Evolutionary conservation across 2,888 invertebrate genomes (phyloP).

Genomic region (Harpalus rubripes): DNA sequence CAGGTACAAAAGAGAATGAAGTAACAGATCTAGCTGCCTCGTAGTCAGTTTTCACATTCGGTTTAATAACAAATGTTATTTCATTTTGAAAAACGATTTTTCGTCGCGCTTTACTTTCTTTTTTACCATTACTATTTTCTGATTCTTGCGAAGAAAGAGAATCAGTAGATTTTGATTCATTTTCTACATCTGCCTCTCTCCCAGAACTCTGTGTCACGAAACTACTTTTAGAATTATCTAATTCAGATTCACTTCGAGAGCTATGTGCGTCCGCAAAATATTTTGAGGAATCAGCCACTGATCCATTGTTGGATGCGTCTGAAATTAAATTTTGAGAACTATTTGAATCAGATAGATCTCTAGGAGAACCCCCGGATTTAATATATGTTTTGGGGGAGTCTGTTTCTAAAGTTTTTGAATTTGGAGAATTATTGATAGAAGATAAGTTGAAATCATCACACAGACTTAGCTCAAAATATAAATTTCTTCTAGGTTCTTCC

Average conservation of each 20-base stretch:
- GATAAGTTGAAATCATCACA: constrained; percentile 3
- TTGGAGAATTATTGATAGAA: background rate
- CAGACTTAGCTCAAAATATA: constrained; percentile 68
- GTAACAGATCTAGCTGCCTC: constrained; percentile 3
- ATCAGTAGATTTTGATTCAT: background rate
- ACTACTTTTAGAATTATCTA: background rate
- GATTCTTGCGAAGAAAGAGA: background rate
- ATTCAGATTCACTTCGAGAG: background rate
- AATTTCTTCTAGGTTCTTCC: constrained; percentile 73
- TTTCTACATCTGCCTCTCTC: background rate
- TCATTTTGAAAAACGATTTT: constrained; percentile 46
- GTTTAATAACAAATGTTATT: constrained; percentile 41
- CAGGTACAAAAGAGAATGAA: constrained; percentile 30
- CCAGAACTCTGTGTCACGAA: background rate
- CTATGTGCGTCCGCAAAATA: background rate
- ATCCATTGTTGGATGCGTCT: background rate
- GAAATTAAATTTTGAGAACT: background rate
- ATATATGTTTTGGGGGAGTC: background rate
- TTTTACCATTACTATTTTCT: background rate
- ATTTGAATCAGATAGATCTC: background rate
- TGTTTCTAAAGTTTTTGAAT: constrained; percentile 8
- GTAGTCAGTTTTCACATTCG: constrained; percentile 43
- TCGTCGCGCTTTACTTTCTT: background rate
- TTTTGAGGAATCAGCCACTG: background rate
- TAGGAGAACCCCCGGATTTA: background rate